A percentile compares a stretch with the other conserved stretches of the same genome.
phyloP scores from a whole-genome alignment of 2,113 vertebrate genomes.

The Alligator mississippiensis region DNA sequence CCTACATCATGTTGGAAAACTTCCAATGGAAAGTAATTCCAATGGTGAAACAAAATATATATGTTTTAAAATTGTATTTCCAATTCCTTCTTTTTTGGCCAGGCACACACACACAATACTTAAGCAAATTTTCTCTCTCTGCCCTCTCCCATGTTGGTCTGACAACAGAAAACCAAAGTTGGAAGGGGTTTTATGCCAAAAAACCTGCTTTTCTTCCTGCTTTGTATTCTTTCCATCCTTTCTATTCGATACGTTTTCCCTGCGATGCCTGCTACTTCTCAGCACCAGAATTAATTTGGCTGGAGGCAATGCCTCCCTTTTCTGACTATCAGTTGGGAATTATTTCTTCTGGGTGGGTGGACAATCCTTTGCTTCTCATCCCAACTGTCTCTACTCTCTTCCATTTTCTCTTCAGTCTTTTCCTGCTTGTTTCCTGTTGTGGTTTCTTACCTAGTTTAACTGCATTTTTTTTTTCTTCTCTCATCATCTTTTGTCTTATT shows the following conservation, averaged over 20 bases:
- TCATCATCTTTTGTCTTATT: background rate
- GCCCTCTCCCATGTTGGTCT: background rate
- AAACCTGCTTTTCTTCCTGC: fast-evolving
- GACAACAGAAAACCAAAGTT: background rate
- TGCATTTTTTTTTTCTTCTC: background rate
- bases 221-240: background rate
- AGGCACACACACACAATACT: no score
- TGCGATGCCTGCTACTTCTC: background rate
- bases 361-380: background rate
- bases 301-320: background rate
- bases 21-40: background rate
- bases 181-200: background rate
- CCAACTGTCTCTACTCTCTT: background rate
- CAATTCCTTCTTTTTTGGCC: no score
- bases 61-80: no score
- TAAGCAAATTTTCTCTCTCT: no score
- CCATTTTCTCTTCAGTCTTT: background rate
- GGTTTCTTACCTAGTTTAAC: background rate
- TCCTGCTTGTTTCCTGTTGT: background rate
- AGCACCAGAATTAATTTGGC: background rate
- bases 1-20: background rate
- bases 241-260: background rate
- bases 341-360: background rate
- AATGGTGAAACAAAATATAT: background rate
- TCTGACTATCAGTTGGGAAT: background rate